Conservation (phyloP, 1,140 invertebrate species). For the Macrosteles quadrilineatus region DNA sequence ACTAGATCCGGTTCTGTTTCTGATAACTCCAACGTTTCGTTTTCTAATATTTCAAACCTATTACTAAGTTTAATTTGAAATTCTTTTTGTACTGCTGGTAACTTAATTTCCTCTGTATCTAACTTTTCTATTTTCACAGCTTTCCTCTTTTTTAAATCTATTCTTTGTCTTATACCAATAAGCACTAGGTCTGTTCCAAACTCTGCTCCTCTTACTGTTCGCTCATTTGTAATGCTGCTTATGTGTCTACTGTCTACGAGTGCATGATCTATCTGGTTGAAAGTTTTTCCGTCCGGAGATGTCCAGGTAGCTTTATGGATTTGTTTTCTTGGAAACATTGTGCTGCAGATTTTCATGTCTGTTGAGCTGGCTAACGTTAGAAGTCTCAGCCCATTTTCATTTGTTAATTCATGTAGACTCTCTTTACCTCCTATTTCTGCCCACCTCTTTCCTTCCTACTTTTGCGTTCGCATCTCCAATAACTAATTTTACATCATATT, state of each 20-base stretch:
- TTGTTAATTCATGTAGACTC: conserved; percentile 41
- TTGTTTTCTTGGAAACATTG: conserved; percentile 35
- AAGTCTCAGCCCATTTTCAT: conserved; percentile 38
- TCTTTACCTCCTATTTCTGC: conserved; percentile 45
- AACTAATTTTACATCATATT: conserved; percentile 34
- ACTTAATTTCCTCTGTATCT: not conserved
- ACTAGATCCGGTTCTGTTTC: conserved; percentile 4
- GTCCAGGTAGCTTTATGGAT: conserved; percentile 39
- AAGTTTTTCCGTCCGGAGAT: conserved; percentile 33
- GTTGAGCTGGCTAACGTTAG: conserved; percentile 35
- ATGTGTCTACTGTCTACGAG: conserved; percentile 30
- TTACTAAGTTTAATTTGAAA: conserved; percentile 12
- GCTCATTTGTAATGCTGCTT: conserved; percentile 28
- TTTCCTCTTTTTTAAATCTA: conserved; percentile 2
- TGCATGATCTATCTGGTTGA: conserved; percentile 40
- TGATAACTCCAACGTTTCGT: not conserved
- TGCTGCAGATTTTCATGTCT: conserved; percentile 37
- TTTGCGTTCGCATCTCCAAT: conserved; percentile 37
- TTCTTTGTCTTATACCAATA: conserved; percentile 29
- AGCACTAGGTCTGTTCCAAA: conserved; percentile 35
- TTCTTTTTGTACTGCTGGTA: not conserved
- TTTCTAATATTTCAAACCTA: not conserved
- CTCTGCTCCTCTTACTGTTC: conserved; percentile 33
- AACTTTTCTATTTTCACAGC: not conserved
- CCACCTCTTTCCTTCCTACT: conserved; percentile 32